A percentile compares a stretch with the other conserved stretches of the same genome.
Conservation (phyloP, 2,797 vertebrate genomes). For the Heliangelus exortis region DNA sequence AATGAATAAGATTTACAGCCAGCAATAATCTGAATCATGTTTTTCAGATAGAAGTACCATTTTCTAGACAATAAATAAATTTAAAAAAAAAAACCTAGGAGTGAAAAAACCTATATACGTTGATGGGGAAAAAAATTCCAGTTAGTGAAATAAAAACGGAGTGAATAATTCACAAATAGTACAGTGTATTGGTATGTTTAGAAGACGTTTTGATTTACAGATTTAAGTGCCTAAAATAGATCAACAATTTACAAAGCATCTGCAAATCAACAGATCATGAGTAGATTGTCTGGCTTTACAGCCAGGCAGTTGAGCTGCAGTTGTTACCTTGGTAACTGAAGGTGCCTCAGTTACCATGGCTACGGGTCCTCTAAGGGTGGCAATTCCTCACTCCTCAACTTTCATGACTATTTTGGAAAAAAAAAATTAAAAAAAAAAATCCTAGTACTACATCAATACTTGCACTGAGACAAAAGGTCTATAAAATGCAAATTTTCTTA, state of each 20-base stretch:
- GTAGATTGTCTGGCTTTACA: conserved; percentile 78
- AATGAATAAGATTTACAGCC: background rate
- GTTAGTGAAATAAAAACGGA: conserved; percentile 43
- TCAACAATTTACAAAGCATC: conserved; percentile 72
- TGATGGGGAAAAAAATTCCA: background rate
- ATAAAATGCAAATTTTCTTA: conserved; percentile 12
- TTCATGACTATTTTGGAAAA: conserved; percentile 56
- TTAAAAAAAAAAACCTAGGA: background rate
- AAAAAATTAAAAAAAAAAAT: background rate
- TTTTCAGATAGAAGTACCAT: background rate
- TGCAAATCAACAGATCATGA: conserved; percentile 78
- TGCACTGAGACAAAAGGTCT: conserved; percentile 2
- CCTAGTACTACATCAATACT: background rate
- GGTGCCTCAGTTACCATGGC: conserved; percentile 75
- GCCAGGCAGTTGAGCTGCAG: conserved; percentile 70
- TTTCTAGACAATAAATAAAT: conserved; percentile 6
- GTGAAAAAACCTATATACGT: background rate
- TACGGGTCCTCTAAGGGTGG: conserved; percentile 71
- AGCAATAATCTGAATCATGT: background rate
- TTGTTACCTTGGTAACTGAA: conserved; percentile 79
- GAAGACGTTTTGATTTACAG: conserved; percentile 72
- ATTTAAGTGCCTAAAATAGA: conserved; percentile 75
- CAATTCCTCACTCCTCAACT: conserved; percentile 62
- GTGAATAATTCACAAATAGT: conserved; percentile 72
- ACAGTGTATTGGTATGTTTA: conserved; percentile 53